Evolutionary conservation across 2,888 invertebrate species (phyloP), one percentile per base, ranked within the genome.

Genomic region (Parasteatoda lunata): DNA sequence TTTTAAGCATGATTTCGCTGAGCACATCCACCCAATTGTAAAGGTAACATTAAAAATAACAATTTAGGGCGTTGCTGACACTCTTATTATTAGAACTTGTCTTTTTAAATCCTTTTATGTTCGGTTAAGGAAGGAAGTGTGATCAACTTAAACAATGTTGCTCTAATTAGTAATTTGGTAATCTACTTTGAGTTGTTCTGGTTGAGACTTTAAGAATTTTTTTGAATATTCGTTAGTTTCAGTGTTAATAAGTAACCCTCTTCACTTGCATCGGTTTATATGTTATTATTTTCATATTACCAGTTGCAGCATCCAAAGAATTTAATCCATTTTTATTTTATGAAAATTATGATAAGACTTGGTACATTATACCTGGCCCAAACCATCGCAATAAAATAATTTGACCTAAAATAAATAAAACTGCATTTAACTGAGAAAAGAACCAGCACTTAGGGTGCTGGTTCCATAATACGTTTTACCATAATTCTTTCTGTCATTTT

Each of bases 1-100:
- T 51, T 47, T 48, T 84, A 72, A 66, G 72, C 77, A 77, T 84
- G 72, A 84, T 54, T 47, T 72, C 77, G 65, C n/a, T 70, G 30
- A 13, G 13, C 11, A 59, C 78, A 78, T 84, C 68, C 77, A 72
- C 30, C 30, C 77, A 71, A 51, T n/a, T 66, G 47, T n/a, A 45
- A 66, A 69, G 54, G 85, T 71, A 30, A 30, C 30, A 30, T 84
- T 85, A 85, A 85, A 85, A 85, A 85, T 85, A 85, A 65, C 79
- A 49, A n/a, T 73, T 69, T 69, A 75, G 85, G 85, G 85, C 85
- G 85, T 85, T 70, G 76, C 79, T 85, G 85, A 85, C 85, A 80
- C 80, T 85, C 80, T 85, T 85, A 85, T 84, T 84, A 84, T 85
- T 79, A 54, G 59, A 70, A 54, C 68, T 70, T 51, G 52, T 13